Evolutionary conservation across 2,888 invertebrate genomes (phyloP).

Genomic region (Artemia sinica): DNA sequence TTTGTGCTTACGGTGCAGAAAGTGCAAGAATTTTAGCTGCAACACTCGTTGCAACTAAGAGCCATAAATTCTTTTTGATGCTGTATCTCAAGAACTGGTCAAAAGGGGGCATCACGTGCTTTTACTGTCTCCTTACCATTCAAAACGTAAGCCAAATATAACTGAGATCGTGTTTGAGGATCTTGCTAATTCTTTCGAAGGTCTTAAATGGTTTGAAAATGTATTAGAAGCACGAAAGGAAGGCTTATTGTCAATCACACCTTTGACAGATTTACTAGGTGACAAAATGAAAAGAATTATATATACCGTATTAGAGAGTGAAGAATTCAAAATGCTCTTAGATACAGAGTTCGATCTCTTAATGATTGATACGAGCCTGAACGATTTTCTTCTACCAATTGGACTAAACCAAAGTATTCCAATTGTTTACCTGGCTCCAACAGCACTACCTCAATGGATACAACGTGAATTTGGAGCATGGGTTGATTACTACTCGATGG

Average conservation of each 20-base stretch:
- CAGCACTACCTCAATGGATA: slow-evolving; percentile 4
- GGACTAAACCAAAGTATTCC: neutral
- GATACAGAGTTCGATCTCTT: neutral
- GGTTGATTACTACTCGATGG: neutral
- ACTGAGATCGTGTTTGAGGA: neutral
- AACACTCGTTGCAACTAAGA: slow-evolving; percentile 1
- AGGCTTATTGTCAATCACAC: neutral
- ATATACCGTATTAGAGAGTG: neutral
- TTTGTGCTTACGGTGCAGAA: too few species aligned
- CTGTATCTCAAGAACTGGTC: neutral
- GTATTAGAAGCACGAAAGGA: slow-evolving; percentile 6
- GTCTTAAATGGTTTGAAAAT: neutral
- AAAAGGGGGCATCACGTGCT: neutral
- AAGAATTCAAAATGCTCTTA: neutral
- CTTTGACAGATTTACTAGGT: neutral
- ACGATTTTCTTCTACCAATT: slow-evolving; percentile 7
- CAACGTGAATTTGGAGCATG: neutral
- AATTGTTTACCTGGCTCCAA: neutral
- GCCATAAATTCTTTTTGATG: slow-evolving; percentile 9
- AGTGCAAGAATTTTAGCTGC: neutral
- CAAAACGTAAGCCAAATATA: neutral
- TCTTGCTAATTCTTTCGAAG: neutral
- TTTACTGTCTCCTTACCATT: neutral
- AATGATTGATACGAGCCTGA: slow-evolving; percentile 5
- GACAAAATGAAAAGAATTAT: neutral